Evolutionary conservation across 2,113 vertebrate species (phyloP).

Genomic region (Nibea coibor): DNA sequence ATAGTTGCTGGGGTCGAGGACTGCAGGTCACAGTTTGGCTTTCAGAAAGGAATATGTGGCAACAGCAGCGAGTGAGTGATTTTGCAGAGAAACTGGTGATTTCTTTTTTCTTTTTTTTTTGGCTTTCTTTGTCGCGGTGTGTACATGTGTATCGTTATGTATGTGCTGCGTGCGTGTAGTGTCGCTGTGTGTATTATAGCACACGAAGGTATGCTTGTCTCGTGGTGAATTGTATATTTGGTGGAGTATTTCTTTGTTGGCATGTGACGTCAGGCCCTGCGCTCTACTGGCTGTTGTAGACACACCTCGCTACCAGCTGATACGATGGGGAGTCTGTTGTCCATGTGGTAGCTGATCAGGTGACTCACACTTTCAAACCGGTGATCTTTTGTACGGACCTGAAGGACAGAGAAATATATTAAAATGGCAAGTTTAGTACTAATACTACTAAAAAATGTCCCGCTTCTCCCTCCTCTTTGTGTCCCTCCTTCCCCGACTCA

Average conservation of each 20-base stretch:
- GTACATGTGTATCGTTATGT: conserved; percentile 8
- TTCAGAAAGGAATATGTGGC: conserved; percentile 52
- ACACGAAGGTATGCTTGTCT: conserved; percentile 11
- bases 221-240: conserved; percentile 47
- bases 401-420: background rate
- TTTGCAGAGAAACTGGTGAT: conserved; percentile 60
- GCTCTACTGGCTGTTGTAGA: conserved; percentile 95
- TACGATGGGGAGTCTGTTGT: conserved; percentile 97
- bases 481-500: conserved; percentile 67
- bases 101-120: conserved; percentile 50
- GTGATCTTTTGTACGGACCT: conserved; percentile 98
- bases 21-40: conserved; percentile 67
- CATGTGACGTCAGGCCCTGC: conserved; percentile 83
- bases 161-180: conserved; percentile 46
- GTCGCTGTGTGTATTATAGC: conserved; percentile 34
- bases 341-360: conserved; percentile 99
- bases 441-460: background rate
- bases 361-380: conserved; percentile 97
- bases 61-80: conserved; percentile 72
- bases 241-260: conserved; percentile 53
- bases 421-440: background rate
- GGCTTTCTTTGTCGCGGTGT: conserved; percentile 50
- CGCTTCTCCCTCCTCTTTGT: background rate
- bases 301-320: conserved; percentile 97
- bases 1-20: conserved; percentile 25